These are phyloP conservation scores for Psittacula echo DNA, from an alignment of 2,797 vertebrate genomes.

Conservation along the genomic window DNA sequence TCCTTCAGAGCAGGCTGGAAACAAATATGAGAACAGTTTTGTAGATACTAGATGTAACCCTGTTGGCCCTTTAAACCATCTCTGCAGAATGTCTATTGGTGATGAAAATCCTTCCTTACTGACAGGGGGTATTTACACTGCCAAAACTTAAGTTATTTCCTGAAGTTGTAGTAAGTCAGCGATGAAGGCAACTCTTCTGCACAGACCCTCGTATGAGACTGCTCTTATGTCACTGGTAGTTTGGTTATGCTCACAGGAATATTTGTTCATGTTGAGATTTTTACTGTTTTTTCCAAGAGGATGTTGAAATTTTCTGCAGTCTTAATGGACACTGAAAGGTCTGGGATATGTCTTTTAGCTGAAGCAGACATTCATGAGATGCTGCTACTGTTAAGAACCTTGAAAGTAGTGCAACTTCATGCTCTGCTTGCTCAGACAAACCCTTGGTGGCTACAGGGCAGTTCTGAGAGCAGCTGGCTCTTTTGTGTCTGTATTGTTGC, in stretches of 20 bases:
- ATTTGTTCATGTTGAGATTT: conserved; percentile 29
- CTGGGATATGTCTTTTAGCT: conserved; percentile 29
- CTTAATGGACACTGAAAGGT: conserved; percentile 28
- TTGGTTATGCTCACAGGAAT: conserved; percentile 19
- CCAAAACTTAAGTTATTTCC: background rate
- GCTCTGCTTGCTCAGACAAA: conserved; percentile 2
- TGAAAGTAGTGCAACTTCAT: background rate
- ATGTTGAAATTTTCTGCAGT: conserved; percentile 38
- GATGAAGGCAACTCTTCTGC: background rate
- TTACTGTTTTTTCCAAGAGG: conserved; percentile 16
- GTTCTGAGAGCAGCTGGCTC: conserved; percentile 20
- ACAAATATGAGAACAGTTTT: background rate
- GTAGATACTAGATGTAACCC: background rate
- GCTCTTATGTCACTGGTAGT: background rate
- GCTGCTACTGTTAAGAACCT: background rate
- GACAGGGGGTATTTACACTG: background rate
- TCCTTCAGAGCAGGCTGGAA: background rate
- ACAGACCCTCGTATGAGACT: background rate
- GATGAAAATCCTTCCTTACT: background rate
- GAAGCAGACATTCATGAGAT: background rate
- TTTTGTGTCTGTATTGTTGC: background rate
- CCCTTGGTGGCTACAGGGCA: background rate
- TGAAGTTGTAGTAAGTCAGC: background rate
- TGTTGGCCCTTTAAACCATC: background rate
- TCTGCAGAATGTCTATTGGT: background rate